A percentile compares a stretch with the other conserved stretches of the same genome.
Evolutionary conservation across 2,888 invertebrate species (phyloP).

Genomic region (Cheilosia vulpina): DNA sequence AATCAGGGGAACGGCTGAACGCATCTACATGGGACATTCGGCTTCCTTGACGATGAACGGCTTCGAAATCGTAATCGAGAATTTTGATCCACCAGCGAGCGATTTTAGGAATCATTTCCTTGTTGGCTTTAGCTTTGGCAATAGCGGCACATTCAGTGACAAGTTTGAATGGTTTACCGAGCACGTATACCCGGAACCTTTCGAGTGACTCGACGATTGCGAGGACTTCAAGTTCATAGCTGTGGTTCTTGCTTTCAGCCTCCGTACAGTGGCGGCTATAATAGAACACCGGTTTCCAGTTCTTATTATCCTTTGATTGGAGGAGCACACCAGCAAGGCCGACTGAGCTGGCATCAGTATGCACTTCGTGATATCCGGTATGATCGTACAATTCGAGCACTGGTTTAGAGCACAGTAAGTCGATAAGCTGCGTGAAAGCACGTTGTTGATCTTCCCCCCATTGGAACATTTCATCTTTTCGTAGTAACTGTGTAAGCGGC

Average conservation of each 20-base stretch:
- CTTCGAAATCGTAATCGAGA: slow-evolving; percentile 70
- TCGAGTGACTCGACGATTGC: slow-evolving; percentile 39
- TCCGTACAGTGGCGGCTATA: slow-evolving; percentile 32
- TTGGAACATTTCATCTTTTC: slow-evolving; percentile 14
- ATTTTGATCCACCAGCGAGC: slow-evolving; percentile 75
- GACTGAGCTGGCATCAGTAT: slow-evolving; percentile 9
- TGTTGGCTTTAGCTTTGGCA: not conserved
- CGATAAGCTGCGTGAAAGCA: slow-evolving; percentile 6
- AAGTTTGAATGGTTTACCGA: slow-evolving; percentile 64
- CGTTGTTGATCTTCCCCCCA: not conserved
- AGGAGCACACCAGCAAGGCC: slow-evolving; percentile 23
- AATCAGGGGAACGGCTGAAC: slow-evolving; percentile 49
- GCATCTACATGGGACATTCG: slow-evolving; percentile 68
- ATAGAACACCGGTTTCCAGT: slow-evolving; percentile 3
- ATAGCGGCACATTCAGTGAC: slow-evolving; percentile 42
- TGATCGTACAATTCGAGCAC: not conserved
- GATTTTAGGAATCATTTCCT: slow-evolving; percentile 56
- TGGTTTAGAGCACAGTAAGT: slow-evolving; percentile 1
- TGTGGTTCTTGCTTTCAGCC: slow-evolving; percentile 12
- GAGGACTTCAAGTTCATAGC: slow-evolving; percentile 27
- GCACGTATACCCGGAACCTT: slow-evolving; percentile 65
- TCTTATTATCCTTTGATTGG: not conserved
- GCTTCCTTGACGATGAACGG: slow-evolving; percentile 66
- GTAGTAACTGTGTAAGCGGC: slow-evolving; percentile 16
- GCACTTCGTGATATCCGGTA: slow-evolving; percentile 7